These are phyloP conservation scores for Brachyrhaphis roseni DNA, from an alignment of 2,797 vertebrate species.

Conservation along the genomic window DNA sequence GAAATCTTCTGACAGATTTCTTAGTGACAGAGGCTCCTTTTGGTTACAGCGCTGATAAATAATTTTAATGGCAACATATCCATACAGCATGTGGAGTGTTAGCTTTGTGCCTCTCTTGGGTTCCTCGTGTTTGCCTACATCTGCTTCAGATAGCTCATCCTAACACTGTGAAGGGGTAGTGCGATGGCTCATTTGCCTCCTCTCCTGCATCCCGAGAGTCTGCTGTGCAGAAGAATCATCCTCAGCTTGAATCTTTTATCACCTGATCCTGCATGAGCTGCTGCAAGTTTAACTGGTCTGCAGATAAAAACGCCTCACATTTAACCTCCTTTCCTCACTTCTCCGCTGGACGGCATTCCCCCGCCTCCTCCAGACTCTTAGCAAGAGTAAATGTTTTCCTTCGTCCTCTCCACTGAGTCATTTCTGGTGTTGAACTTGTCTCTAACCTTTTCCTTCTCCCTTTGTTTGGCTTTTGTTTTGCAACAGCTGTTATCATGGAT, in stretches of 20 bases:
- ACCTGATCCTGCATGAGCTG: conserved; percentile 78
- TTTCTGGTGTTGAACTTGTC: conserved; percentile 89
- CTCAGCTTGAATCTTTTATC: conserved; percentile 77
- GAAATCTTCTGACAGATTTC: not conserved
- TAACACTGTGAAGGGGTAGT: conserved; percentile 70
- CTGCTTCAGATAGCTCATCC: conserved; percentile 25
- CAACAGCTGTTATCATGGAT: conserved; percentile 99
- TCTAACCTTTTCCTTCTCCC: conserved; percentile 93
- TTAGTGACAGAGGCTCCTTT: not conserved
- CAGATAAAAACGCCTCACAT: conserved; percentile 81
- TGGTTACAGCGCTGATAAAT: not conserved
- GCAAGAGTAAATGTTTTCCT: conserved; percentile 82
- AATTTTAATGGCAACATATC: conserved; percentile 1
- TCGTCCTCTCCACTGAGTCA: conserved; percentile 85
- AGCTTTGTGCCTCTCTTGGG: not conserved
- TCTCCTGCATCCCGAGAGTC: conserved; percentile 76
- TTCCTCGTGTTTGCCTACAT: conserved; percentile 27
- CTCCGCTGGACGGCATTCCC: conserved; percentile 70
- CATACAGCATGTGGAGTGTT: not conserved
- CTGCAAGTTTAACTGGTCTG: conserved; percentile 72
- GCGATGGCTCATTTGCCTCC: conserved; percentile 82
- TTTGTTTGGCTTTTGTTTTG: conserved; percentile 99
- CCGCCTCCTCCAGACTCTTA: conserved; percentile 54
- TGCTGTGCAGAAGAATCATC: conserved; percentile 82
- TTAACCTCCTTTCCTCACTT: conserved; percentile 81